These are phyloP conservation scores for Isoperla grammatica DNA, from an alignment of 2,888 invertebrate genomes.

Conservation along the genomic window DNA sequence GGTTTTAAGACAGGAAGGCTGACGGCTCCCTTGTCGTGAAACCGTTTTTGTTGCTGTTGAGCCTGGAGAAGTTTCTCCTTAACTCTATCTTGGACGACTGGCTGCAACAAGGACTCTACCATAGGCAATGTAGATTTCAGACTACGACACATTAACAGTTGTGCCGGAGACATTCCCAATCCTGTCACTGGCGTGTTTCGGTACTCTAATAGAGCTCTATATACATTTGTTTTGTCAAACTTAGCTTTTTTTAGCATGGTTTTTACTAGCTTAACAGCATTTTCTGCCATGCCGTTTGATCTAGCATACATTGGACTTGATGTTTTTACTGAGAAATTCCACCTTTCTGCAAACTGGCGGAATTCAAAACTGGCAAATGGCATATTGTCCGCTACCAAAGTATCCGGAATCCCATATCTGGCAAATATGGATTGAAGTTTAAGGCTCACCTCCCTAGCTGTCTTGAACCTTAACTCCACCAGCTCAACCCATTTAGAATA, in stretches of 20 bases:
- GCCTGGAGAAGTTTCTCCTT: neutral
- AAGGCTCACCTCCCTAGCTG: neutral
- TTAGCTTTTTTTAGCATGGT: neutral
- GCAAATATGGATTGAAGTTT: neutral
- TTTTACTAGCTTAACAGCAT: neutral
- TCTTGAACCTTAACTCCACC: neutral
- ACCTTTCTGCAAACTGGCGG: neutral
- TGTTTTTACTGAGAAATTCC: conserved; percentile 21
- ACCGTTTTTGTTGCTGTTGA: neutral
- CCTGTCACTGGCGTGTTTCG: neutral
- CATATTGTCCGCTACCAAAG: neutral
- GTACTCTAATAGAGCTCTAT: neutral
- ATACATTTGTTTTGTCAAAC: neutral
- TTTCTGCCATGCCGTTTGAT: conserved; percentile 2
- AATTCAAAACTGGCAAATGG: neutral
- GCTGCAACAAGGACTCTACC: neutral
- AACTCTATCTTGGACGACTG: neutral
- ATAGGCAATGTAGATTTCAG: conserved; percentile 1
- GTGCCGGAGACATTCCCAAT: neutral
- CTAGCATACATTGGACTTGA: conserved; percentile 1
- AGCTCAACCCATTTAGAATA: neutral
- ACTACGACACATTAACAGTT: neutral
- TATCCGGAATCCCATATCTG: neutral
- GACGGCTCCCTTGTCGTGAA: neutral
- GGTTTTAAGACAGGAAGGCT: neutral